Evolutionary conservation across 2,888 invertebrate species (phyloP).

Genomic region (Pharmacophagus antenor): DNA sequence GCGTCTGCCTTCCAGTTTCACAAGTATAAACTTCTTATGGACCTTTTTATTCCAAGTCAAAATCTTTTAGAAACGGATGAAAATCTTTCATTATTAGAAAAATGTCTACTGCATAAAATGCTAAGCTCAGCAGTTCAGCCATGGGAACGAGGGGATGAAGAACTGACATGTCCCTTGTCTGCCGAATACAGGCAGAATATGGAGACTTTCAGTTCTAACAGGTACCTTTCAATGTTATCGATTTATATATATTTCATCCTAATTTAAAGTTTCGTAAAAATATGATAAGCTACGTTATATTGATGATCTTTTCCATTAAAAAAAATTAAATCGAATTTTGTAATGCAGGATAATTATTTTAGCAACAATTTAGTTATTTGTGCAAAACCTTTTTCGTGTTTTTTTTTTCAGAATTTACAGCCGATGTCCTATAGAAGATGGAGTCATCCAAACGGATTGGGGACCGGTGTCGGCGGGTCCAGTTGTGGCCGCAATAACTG

Average conservation of each 20-base stretch:
- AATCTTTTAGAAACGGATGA: constrained; percentile 59
- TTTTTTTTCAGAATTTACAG: constrained; percentile 56
- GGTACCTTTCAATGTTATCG: constrained; percentile 38
- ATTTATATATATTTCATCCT: too few relatives aligned
- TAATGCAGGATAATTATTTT: too few relatives aligned
- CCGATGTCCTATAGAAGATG: constrained; percentile 84
- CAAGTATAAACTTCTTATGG: constrained; percentile 81
- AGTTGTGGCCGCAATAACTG: constrained; percentile 81
- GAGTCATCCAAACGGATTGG: constrained; percentile 83
- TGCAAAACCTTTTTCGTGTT: background rate
- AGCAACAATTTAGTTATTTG: background rate
- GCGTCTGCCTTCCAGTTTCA: constrained; percentile 81
- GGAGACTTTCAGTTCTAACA: constrained; percentile 46
- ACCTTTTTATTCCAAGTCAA: constrained; percentile 79
- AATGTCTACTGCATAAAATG: constrained; percentile 77
- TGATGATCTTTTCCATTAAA: too few relatives aligned
- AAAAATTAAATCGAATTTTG: too few relatives aligned
- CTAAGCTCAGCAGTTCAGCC: constrained; percentile 81
- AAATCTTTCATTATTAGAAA: constrained; percentile 66
- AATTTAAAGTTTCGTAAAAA: too few relatives aligned
- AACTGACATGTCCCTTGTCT: constrained; percentile 69
- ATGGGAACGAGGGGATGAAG: constrained; percentile 82
- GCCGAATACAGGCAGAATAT: constrained; percentile 56
- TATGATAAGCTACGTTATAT: too few relatives aligned
- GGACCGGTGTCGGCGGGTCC: constrained; percentile 82